These are phyloP conservation scores for Hemitrygon akajei DNA, from an alignment of 2,797 vertebrate genomes.

Conservation along the genomic window DNA sequence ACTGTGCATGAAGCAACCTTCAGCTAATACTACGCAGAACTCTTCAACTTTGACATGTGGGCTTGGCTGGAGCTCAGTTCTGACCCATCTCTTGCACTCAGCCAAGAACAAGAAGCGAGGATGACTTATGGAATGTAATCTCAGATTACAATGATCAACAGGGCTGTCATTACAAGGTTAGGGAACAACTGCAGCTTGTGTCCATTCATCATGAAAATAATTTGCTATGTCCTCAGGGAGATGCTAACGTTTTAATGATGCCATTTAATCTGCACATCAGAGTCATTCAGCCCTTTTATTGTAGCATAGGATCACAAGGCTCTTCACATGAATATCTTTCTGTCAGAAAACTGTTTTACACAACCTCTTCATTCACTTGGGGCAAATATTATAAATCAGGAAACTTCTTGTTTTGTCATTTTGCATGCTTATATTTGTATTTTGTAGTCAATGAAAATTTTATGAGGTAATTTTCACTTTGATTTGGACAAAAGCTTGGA, in stretches of 20 bases:
- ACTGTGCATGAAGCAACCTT: too few species aligned
- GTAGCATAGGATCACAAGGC: too few species aligned
- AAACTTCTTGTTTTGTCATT: not conserved
- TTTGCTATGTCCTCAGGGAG: not conserved
- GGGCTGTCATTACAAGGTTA: slow-evolving; percentile 31
- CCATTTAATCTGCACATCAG: not conserved
- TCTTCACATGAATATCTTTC: too few species aligned
- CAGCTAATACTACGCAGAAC: not conserved
- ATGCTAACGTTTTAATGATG: slow-evolving; percentile 1
- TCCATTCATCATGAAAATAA: slow-evolving; percentile 13
- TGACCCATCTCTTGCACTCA: too few species aligned
- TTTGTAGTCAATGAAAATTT: not conserved
- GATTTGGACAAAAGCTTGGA: not conserved
- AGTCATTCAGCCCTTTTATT: not conserved
- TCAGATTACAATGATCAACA: not conserved
- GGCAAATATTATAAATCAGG: not conserved
- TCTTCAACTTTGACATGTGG: too few species aligned
- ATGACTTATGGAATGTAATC: not conserved
- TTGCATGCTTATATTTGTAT: too few species aligned
- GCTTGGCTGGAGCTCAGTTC: not conserved
- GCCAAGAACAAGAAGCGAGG: too few species aligned
- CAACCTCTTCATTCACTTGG: not conserved
- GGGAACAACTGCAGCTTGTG: not conserved
- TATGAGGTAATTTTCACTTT: not conserved
- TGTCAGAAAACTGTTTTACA: not conserved